These are phyloP conservation scores for Erethizon dorsatum DNA, from an alignment of 2,797 vertebrate genomes.

Conservation along the genomic window DNA sequence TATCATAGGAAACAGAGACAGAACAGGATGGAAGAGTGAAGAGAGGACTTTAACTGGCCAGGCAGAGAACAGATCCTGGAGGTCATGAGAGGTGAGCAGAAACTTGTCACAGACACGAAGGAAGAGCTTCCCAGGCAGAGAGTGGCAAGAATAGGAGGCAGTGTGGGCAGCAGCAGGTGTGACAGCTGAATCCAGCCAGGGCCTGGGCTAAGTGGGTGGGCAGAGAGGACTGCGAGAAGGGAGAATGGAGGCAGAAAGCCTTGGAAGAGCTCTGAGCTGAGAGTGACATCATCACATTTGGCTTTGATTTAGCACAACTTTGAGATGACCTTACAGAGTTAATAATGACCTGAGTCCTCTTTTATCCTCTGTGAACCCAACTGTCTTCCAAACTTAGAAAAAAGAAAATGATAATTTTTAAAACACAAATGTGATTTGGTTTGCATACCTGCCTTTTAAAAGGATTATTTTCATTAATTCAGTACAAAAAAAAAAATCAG, in stretches of 20 bases:
- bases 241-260: not conserved
- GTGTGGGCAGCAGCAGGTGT: not conserved
- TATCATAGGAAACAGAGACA: not conserved
- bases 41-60: not conserved
- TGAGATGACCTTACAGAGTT: not conserved
- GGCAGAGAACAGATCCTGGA: not conserved
- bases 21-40: not conserved
- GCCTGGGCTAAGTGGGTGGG: not conserved
- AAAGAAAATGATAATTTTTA: not conserved
- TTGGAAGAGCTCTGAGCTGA: not conserved
- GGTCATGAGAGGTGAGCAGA: not conserved
- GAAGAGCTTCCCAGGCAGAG: not conserved
- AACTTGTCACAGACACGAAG: not conserved
- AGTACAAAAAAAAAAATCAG: not conserved
- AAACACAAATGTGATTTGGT: not conserved
- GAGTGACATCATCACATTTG: not conserved
- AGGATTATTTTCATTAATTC: not conserved
- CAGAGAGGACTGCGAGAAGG: not conserved
- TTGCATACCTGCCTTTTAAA: not conserved
- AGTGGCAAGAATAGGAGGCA: accelerated
- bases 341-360: not conserved
- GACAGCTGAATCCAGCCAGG: not conserved
- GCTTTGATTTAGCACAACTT: not conserved
- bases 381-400: not conserved
- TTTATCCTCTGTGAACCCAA: not conserved